A percentile compares a stretch with the other conserved stretches of the same genome.
These are phyloP conservation scores for Sussaba pulchella DNA, from an alignment of 2,888 invertebrate species.

Conservation along the genomic window DNA sequence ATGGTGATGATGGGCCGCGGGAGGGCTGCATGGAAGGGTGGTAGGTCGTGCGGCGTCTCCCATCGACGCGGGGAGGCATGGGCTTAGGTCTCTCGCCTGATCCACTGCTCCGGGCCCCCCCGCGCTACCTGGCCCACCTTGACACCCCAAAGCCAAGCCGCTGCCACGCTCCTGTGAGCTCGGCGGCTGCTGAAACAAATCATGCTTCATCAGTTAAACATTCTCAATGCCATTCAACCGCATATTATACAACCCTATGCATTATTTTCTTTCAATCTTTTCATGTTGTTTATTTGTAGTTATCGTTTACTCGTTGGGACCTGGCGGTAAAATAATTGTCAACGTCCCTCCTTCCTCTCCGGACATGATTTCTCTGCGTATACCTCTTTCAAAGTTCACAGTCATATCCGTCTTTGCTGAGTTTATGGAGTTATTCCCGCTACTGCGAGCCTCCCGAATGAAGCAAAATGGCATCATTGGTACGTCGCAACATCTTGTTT, in stretches of 20 bases:
- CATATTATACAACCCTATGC: conserved; percentile 72
- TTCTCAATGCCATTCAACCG: conserved; percentile 57
- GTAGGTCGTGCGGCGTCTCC: conserved; percentile 86
- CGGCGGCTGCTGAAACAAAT: conserved; percentile 87
- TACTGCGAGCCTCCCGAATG: background rate
- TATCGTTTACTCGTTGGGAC: too few relatives aligned
- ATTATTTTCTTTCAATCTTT: background rate
- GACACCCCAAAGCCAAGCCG: conserved; percentile 83
- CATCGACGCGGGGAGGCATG: conserved; percentile 89
- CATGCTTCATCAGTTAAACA: conserved; percentile 61
- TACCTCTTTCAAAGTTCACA: background rate
- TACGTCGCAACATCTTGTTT: background rate
- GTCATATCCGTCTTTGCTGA: background rate
- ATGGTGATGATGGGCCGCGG: conserved; percentile 81
- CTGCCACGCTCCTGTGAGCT: conserved; percentile 84
- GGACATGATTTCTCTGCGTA: too few relatives aligned
- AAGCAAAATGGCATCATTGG: conserved; percentile 3
- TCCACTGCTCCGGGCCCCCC: conserved; percentile 86
- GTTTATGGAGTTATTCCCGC: background rate
- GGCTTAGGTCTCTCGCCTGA: conserved; percentile 90
- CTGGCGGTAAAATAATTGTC: too few relatives aligned
- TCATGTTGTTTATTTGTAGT: too few relatives aligned
- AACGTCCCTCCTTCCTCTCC: too few relatives aligned
- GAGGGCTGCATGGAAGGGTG: conserved; percentile 86
- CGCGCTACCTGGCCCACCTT: conserved; percentile 85